Evolutionary conservation across 2,888 invertebrate genomes (phyloP), one percentile per base, ranked within the genome.

Genomic region (Taphrorychus bicolor): DNA sequence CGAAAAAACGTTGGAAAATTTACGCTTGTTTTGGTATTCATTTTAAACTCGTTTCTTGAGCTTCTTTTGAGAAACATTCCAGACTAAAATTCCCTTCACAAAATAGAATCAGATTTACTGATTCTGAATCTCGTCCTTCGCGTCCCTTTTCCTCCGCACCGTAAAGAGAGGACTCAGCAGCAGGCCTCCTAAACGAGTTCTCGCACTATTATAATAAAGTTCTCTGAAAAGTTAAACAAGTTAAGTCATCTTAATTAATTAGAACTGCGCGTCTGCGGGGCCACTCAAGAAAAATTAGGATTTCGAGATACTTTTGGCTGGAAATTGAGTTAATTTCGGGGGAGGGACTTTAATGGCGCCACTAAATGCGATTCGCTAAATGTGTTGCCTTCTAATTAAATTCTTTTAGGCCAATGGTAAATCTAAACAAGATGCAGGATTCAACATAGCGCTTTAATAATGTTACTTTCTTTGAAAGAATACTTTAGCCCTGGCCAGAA

Each of bases 221-320:
- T 62, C 59, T 52, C 59, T 63, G 63, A 68, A 67, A 68, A 68
- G 63, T 68, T 68, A 63, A 63, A 63, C 59, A 63, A 68, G 63
- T 68, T 68, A 68, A 63, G 63, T 41, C 59, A 59, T 68, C 53
- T 48, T 66, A 59, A 66, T 66, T 66, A 66, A 66, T 66, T 59
- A 66, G 58, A 23, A 61, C 24, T 53, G 60, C 53, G 49, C 52
- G 60, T 41, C 60, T 51, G 51, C 57, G n/a, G 21, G 51, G 9
- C 51, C 51, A 51, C 51, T 51, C 22, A 57, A 64, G 63, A 58
- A 64, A 58, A 63, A 63, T 63, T 63, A 49, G 51, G 63, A 63
- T 63, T 54, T 57, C 51, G 21, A 18, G 45, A 45, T 45, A 45
- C 45, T 45, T 45, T 45, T 45, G 7, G 14, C 45, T 45, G 45